Percentiles rank a stretch among this genome's conserved stretches.
These are phyloP conservation scores for Probaryconus sp. DNA, from an alignment of 1,140 invertebrate species.

Conservation along the genomic window DNA sequence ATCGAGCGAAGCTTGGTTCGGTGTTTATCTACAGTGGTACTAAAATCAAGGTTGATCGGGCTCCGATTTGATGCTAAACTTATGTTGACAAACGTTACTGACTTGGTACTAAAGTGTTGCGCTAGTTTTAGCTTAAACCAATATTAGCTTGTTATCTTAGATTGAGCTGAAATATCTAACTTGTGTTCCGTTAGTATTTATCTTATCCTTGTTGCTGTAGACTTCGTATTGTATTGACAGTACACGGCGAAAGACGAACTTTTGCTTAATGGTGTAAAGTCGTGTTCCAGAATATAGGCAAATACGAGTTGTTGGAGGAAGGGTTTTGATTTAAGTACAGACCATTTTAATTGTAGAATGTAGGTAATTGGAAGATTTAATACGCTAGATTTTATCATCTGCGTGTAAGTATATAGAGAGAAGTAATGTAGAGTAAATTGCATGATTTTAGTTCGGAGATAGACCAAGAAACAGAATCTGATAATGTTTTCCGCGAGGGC, in stretches of 20 bases:
- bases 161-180: constrained; percentile 38
- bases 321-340: not conserved
- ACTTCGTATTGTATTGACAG: constrained; percentile 35
- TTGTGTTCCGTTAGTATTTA: constrained; percentile 33
- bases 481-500: too few relatives aligned
- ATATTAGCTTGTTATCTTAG: constrained; percentile 49
- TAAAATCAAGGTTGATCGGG: constrained; percentile 23
- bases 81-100: constrained; percentile 45
- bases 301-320: constrained; percentile 7
- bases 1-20: not conserved
- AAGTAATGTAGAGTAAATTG: too few relatives aligned
- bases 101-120: constrained; percentile 17
- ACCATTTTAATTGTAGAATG: too few relatives aligned
- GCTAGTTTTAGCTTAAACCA: constrained; percentile 28
- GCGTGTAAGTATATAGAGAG: too few relatives aligned
- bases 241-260: constrained; percentile 29
- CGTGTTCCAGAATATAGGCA: not conserved
- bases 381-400: too few relatives aligned
- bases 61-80: not conserved
- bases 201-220: constrained; percentile 33
- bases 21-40: constrained; percentile 9
- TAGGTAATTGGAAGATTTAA: too few relatives aligned
- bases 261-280: not conserved
- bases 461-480: too few relatives aligned
- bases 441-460: too few relatives aligned